Evolutionary conservation across 1,140 invertebrate genomes (phyloP), one percentile per base, ranked within the genome.

Genomic region (Calosoma granatense): DNA sequence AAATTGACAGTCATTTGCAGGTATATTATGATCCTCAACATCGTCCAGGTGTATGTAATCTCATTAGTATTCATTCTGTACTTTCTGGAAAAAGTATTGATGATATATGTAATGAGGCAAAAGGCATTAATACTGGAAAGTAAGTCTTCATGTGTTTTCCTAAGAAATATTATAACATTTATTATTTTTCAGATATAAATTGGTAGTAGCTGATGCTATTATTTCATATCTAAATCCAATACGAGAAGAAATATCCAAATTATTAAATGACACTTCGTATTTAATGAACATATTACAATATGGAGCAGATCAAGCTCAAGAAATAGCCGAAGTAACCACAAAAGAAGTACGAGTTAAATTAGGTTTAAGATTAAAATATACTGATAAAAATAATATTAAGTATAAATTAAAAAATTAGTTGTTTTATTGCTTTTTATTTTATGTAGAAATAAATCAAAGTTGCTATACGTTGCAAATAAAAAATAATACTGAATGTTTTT

Each of bases 31-130:
- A 95, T 61, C 85, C 85, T 0, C 77, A 80, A 53, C 74, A 68
- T 1, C 78, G 95, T 57, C 90, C 92, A 0, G 94, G 91, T 14
- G 85, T 98, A 17, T 80, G 92, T 14, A 97, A 97, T 78, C 74
- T 98, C 6, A 80, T 98, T 59, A 75, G 76, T 51, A 88, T 98
- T 58, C 90, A 97, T 75, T 85, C 87, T 23, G 72, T 88, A 41
- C 73, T 90, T 1, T 84, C 81, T 20, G 85, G 82, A 20, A 76
- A 82, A 70, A 71, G 78, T n/a, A 74, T 81, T 1, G 80, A 88
- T 59, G 77, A 86, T 57, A 87, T 94, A 60, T 85, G 85, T 65
- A 70, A 80, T 56, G 82, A 93, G 71, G 78, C 75, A 19, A 67
- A 74, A 59, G 71, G 74, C 12, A 61, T 93, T 14, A 83, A 88